Evolutionary conservation across 2,797 vertebrate species (phyloP), one percentile per base, ranked within the genome.

Genomic region (Anguilla anguilla): DNA sequence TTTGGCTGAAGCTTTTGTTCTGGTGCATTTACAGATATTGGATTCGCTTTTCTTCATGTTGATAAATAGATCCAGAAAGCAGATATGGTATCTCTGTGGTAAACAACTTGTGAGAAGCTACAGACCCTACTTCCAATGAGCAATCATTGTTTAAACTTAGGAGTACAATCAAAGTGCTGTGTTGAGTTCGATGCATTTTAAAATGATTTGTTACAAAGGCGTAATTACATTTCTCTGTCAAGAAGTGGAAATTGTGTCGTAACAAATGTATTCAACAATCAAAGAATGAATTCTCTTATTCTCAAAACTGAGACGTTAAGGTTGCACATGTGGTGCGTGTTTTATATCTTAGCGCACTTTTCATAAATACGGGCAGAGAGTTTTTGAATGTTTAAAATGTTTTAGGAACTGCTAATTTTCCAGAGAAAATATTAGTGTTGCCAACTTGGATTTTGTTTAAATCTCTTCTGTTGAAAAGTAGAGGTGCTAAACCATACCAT

Each of bases 401-500:
- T 74, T 86, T 28, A 74, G 85, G 43, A 49, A 46, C 85, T 86
- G 85, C 64, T 86, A 77, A 79, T 86, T 86, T 77, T 79, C 61
- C 85, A 86, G 31, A 55, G 28, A 55, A 74, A 86, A 77, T 57
- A 59, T 55, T 79, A n/a, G 69, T 55, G 49, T 17, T 57, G 85
- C 69, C 85, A 77, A 77, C 49, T 77, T 53, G 46, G 49, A 86
- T 51, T 86, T 81, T 86, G 64, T 86, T 69, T 86, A 67, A 74
- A 72, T 72, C n/a, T 86, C 28, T 15, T 46, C 85, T 31, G 85
- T 74, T 74, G 85, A 74, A 86, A 74, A 72, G 85, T 35, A 1
- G 61, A 86, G 85, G 85, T 86, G 85, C 49, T 86, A 86, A 74
- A 72, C 85, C 64, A 25, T 77, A 17, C 49, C 51, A 39, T 86